These are phyloP conservation scores for Scaptomyza flava DNA, from an alignment of 2,888 invertebrate species.

Conservation along the genomic window DNA sequence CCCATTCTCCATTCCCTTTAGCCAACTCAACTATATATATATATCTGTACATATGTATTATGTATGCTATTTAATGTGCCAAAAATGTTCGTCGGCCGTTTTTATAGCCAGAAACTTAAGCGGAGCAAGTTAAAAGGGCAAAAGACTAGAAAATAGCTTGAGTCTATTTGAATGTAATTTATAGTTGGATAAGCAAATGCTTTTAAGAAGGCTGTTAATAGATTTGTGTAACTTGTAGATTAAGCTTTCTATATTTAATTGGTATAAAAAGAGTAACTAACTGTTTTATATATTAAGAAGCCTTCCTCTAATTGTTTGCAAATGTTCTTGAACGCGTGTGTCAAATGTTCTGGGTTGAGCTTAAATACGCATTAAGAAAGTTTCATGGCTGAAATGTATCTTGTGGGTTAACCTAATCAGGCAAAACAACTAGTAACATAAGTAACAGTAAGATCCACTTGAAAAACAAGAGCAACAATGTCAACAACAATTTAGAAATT, in stretches of 20 bases:
- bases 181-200: background rate
- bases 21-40: conserved; percentile 60
- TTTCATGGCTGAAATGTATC: conserved; percentile 31
- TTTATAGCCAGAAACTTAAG: conserved; percentile 45
- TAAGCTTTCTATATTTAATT: background rate
- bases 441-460: background rate
- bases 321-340: too few species aligned
- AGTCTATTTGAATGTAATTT: conserved; percentile 12
- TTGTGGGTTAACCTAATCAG: conserved; percentile 10
- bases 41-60: conserved; percentile 53
- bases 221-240: background rate
- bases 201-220: background rate
- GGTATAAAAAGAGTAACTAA: background rate
- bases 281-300: background rate
- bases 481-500: conserved; percentile 71
- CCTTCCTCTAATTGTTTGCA: background rate
- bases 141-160: conserved; percentile 19
- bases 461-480: conserved; percentile 35
- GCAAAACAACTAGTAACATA: conserved; percentile 15
- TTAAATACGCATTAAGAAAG: conserved; percentile 49
- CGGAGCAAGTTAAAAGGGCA: conserved; percentile 8
- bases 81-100: conserved; percentile 33
- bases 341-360: conserved; percentile 1
- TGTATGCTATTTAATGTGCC: conserved; percentile 66
- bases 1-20: background rate